These are phyloP conservation scores for Oscheius sp. DNA, from an alignment of 2,888 invertebrate genomes.

Conservation along the genomic window DNA sequence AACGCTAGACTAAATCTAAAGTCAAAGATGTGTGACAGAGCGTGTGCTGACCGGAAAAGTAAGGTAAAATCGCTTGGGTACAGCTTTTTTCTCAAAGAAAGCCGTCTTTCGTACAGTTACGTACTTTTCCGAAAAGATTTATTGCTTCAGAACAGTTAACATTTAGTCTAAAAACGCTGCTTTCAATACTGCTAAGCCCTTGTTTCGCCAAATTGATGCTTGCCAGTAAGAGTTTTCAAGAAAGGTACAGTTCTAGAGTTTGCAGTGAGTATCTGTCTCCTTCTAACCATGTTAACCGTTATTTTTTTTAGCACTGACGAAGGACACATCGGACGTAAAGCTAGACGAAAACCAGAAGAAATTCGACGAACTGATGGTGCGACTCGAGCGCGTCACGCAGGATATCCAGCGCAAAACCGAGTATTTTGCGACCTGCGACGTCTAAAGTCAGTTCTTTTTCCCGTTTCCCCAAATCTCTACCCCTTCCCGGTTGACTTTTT, in stretches of 20 bases:
- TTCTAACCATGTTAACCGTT: too few species aligned
- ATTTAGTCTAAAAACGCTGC: too few species aligned
- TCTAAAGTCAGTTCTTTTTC: slow-evolving; percentile 36
- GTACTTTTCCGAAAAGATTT: not conserved
- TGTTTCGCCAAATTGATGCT: too few species aligned
- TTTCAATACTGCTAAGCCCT: too few species aligned
- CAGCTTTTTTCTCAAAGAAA: not conserved
- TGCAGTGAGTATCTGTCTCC: too few species aligned
- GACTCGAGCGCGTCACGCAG: slow-evolving; percentile 62
- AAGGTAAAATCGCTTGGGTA: not conserved
- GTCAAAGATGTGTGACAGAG: too few species aligned
- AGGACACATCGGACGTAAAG: slow-evolving; percentile 64
- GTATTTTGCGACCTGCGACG: slow-evolving; percentile 66
- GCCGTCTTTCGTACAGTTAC: too few species aligned
- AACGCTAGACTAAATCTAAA: too few species aligned
- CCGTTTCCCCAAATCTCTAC: slow-evolving; percentile 9
- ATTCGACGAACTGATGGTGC: slow-evolving; percentile 55
- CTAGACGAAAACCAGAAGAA: slow-evolving; percentile 60
- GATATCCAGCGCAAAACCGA: slow-evolving; percentile 64
- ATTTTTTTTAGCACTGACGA: slow-evolving; percentile 63
- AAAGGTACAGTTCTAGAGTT: too few species aligned
- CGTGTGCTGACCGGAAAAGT: too few species aligned
- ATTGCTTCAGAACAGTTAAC: too few species aligned
- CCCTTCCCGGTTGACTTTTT: slow-evolving; percentile 22
- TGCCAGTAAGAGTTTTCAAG: too few species aligned